Base-by-base conservation (phyloP, 64 coral and sea anemone species). In the Porites australiensis region DNA sequence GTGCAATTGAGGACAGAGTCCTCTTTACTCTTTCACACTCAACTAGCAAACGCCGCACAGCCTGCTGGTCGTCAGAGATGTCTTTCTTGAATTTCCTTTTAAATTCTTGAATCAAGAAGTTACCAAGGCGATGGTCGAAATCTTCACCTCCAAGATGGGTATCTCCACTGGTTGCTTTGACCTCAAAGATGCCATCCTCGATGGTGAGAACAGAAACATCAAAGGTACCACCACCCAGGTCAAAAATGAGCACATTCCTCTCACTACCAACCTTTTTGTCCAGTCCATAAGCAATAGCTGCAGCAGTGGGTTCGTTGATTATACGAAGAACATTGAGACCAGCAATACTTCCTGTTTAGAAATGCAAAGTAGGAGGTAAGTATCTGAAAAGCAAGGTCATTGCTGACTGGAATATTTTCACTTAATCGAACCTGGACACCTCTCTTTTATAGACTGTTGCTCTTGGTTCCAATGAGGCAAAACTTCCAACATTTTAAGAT, bases 111-210 rank as follows among this genome's bases (percentile, higher is more conserved):
- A 18, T 84, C 55, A 91, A 85, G 43, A 74, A 58, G n/a, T 84
- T 52, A 59, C 83, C 89, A 79, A 91, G 83, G 48, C 80, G 64
- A 20, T 72, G 83, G 70, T 91, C 89, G 63, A 91, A 91, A 44
- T 91, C 89, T 70, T 91, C 89, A 70, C 89, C 89, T 70, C 79
- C 89, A 3, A 91, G 57, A 75, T 91, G 89, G 23, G 89, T 91
- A 80, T 91, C 79, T 5, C 89, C 89, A 72, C 15, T 7, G 14
- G 89, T 91, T 6, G 89, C 73, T 52, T 91, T 91, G 2, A 91
- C 89, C 60, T 91, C 89, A 74, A 91, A 91, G 61, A 91, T 91
- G 78, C 89, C 89, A 46, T 91, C 89, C 55, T 91, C 89, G 45
- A 91, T 91, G 20, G 65, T 91, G 13, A 91, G 89, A 61, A 91